phyloP scores from a whole-genome alignment of 1,140 invertebrate species.

The Panonychus citri region DNA sequence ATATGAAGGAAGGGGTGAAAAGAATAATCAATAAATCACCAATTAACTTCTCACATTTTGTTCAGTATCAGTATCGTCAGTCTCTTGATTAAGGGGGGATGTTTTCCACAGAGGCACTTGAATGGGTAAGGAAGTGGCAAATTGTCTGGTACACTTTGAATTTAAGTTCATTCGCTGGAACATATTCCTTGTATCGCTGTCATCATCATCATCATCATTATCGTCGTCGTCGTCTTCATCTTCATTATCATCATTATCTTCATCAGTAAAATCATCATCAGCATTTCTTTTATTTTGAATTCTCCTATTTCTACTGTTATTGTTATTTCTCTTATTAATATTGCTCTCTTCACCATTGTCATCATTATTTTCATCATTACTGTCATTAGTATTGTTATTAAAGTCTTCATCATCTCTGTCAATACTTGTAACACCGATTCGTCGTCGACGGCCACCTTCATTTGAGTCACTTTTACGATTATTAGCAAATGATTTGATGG shows the following conservation, averaged over 20 bases:
- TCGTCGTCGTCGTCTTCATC: background rate
- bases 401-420: too few species aligned
- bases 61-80: background rate
- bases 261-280: background rate
- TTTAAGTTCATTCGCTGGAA: background rate
- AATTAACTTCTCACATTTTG: background rate
- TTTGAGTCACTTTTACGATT: too few species aligned
- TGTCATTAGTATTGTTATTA: too few species aligned
- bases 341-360: background rate
- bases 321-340: too few species aligned
- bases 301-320: background rate
- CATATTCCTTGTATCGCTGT: background rate
- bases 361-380: background rate
- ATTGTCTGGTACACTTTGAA: background rate
- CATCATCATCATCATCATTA: background rate
- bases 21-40: too few species aligned
- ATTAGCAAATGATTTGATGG: too few species aligned
- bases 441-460: too few species aligned
- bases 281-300: too few species aligned
- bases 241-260: background rate
- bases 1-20: too few species aligned
- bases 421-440: too few species aligned
- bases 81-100: background rate
- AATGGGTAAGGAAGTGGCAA: background rate
- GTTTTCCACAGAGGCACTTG: background rate